Percentiles rank a stretch among this genome's conserved stretches.
Evolutionary conservation across 2,888 invertebrate genomes (phyloP).

Genomic region (Schrankia costaestrigalis): DNA sequence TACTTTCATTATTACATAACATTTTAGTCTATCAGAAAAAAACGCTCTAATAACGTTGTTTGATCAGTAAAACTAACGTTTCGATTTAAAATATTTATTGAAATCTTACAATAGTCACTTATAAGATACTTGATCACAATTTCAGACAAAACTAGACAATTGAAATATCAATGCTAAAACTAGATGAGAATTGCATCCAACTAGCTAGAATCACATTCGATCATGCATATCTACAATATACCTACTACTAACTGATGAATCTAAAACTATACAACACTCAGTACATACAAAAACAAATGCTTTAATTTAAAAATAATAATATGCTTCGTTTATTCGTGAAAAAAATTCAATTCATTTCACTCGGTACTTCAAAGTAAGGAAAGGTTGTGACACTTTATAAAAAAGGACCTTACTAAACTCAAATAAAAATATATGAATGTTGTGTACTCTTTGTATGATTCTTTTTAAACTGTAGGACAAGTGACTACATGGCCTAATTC

Average conservation of each 20-base stretch:
- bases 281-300: too few relatives aligned
- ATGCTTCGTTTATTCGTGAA: too few relatives aligned
- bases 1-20: neutral
- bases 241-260: too few relatives aligned
- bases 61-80: conserved; percentile 8
- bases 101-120: conserved; percentile 34
- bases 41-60: neutral
- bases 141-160: conserved; percentile 28
- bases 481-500: conserved; percentile 72
- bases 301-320: too few relatives aligned
- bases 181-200: conserved; percentile 19
- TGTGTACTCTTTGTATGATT: too few relatives aligned
- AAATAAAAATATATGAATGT: too few relatives aligned
- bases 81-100: conserved; percentile 36
- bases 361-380: too few relatives aligned
- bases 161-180: conserved; percentile 23
- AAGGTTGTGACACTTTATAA: too few relatives aligned
- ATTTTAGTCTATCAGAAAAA: neutral
- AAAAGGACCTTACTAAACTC: too few relatives aligned
- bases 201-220: conserved; percentile 20
- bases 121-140: conserved; percentile 43
- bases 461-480: conserved; percentile 62
- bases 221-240: conserved; percentile 12
- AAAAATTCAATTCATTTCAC: too few relatives aligned
- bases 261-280: too few relatives aligned